These are phyloP conservation scores for Polyodon spathula DNA, from an alignment of 2,113 vertebrate species.

Conservation along the genomic window DNA sequence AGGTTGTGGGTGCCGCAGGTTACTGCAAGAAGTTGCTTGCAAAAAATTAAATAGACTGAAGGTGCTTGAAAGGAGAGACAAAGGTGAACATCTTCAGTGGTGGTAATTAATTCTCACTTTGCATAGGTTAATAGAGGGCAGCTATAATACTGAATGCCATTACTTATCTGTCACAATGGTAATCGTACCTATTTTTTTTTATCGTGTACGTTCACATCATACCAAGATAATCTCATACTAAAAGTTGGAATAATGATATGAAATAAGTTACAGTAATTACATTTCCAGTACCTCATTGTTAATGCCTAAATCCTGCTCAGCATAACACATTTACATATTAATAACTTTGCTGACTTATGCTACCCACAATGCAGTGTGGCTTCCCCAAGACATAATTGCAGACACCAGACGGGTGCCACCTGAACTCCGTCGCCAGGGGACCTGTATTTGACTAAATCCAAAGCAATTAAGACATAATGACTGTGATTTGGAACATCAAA, in stretches of 20 bases:
- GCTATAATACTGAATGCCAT: constrained; percentile 60
- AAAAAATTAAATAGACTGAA: constrained; percentile 14
- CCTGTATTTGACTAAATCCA: no score
- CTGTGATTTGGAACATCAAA: no score
- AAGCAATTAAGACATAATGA: no score
- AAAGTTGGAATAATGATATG: constrained; percentile 1
- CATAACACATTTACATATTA: no score
- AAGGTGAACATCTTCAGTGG: constrained; percentile 45
- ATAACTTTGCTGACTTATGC: no score
- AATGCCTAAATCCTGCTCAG: not conserved
- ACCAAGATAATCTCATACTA: constrained; percentile 3
- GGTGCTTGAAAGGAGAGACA: constrained; percentile 19
- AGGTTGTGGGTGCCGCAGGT: constrained; percentile 8
- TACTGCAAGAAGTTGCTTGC: constrained; percentile 9
- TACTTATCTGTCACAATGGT: constrained; percentile 48
- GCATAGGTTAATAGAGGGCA: constrained; percentile 77
- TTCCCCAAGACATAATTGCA: no score
- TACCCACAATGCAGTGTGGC: no score
- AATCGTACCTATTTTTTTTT: constrained; percentile 8
- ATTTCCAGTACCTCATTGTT: not conserved
- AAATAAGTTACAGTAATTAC: constrained; percentile 1
- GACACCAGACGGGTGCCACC: no score
- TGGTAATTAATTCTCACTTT: constrained; percentile 74
- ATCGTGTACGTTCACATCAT: constrained; percentile 7
- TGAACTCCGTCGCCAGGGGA: no score